phyloP scores from a whole-genome alignment of 2,113 vertebrate genomes.

The Maccullochella peelii region DNA sequence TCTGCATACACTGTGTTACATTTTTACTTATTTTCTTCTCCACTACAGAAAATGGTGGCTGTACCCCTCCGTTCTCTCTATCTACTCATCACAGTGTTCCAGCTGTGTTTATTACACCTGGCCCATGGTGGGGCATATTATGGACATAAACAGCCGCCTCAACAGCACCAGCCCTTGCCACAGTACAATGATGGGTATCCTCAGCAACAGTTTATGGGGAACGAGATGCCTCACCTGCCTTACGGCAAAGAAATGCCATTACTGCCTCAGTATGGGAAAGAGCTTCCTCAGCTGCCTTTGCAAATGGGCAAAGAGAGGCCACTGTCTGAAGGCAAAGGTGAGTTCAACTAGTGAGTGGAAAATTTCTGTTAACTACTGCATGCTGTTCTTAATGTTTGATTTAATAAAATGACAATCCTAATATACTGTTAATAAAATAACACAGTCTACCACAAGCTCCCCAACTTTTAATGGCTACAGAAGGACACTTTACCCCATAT shows the following conservation, averaged over 20 bases:
- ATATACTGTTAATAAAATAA: neutral
- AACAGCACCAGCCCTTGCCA: slow-evolving; percentile 90
- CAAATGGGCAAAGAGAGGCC: slow-evolving; percentile 87
- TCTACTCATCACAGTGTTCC: slow-evolving; percentile 82
- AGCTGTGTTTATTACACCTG: slow-evolving; percentile 80
- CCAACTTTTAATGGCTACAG: neutral
- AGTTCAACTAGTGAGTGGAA: neutral
- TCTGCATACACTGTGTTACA: neutral
- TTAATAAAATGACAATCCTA: neutral
- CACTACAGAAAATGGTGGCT: slow-evolving; percentile 76
- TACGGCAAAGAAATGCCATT: slow-evolving; percentile 70
- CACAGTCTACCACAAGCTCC: neutral
- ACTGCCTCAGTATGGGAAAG: slow-evolving; percentile 90
- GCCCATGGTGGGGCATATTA: slow-evolving; percentile 90
- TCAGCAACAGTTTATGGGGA: slow-evolving; percentile 89
- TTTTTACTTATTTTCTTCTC: slow-evolving; percentile 7
- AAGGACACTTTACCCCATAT: neutral
- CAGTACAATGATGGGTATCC: slow-evolving; percentile 91
- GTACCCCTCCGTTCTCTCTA: slow-evolving; percentile 68
- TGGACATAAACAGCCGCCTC: slow-evolving; percentile 90
- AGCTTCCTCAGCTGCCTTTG: slow-evolving; percentile 89
- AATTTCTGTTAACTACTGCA: neutral
- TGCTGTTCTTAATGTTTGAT: neutral
- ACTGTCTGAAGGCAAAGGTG: slow-evolving; percentile 91
- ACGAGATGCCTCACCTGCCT: slow-evolving; percentile 86